phyloP scores from a whole-genome alignment of 2,113 vertebrate species.

The Morone saxatilis region DNA sequence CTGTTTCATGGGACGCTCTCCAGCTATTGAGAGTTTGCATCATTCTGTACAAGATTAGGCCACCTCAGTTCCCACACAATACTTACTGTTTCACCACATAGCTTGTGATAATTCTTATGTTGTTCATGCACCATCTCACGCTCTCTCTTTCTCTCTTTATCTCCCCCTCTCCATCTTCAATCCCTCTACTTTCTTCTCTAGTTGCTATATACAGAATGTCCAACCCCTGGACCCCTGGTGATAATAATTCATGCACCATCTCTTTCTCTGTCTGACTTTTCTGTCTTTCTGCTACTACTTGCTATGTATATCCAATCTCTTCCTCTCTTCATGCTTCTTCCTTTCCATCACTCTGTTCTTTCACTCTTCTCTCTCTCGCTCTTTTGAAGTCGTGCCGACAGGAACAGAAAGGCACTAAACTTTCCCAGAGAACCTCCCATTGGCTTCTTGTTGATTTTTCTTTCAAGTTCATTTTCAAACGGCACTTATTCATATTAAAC shows the following conservation, averaged over 20 bases:
- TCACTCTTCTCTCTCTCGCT: conserved; percentile 35
- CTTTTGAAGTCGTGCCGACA: conserved; percentile 76
- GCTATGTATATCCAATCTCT: conserved; percentile 46
- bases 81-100: conserved; percentile 90
- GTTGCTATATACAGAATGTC: conserved; percentile 62
- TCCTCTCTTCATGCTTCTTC: conserved; percentile 64
- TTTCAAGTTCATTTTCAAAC: conserved; percentile 83
- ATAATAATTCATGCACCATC: conserved; percentile 73
- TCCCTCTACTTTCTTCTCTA: conserved; percentile 30
- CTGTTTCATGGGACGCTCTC: conserved; percentile 85
- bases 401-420: conserved; percentile 69
- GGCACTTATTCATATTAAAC: conserved; percentile 80
- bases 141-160: conserved; percentile 63
- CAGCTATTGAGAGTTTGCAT: conserved; percentile 90
- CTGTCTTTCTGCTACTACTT: conserved; percentile 24
- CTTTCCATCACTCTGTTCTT: conserved; percentile 83
- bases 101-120: conserved; percentile 88
- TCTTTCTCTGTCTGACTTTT: conserved; percentile 66
- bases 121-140: conserved; percentile 81
- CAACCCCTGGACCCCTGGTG: conserved; percentile 25
- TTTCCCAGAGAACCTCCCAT: conserved; percentile 79
- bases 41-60: conserved; percentile 88
- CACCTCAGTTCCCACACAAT: conserved; percentile 91
- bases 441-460: conserved; percentile 79
- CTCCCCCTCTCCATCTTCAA: conserved; percentile 65